These are phyloP conservation scores for Achatina immaculata DNA, from an alignment of 1,140 invertebrate species.

Conservation along the genomic window DNA sequence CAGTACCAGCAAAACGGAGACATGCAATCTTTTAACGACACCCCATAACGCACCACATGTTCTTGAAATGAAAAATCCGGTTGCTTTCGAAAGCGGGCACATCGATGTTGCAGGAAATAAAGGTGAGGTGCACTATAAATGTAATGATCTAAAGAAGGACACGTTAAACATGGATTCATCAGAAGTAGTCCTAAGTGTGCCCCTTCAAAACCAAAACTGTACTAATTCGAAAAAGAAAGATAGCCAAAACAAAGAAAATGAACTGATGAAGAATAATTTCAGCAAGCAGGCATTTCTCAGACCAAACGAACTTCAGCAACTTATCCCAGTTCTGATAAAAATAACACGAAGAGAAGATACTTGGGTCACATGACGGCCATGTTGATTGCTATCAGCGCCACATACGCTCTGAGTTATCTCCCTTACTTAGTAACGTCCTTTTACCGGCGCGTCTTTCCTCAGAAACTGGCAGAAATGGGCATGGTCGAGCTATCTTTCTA, in stretches of 20 bases:
- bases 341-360: neutral
- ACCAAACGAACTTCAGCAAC: neutral
- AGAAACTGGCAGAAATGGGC: slow-evolving; percentile 36
- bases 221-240: neutral
- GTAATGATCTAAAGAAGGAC: too few relatives aligned
- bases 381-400: slow-evolving; percentile 51
- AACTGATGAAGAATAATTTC: neutral
- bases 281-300: neutral
- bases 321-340: neutral
- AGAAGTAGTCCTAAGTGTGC: too few relatives aligned
- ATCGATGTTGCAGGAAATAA: too few relatives aligned
- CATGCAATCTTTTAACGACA: too few relatives aligned
- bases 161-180: neutral
- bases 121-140: too few relatives aligned
- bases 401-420: slow-evolving; percentile 51
- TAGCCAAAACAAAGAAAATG: neutral
- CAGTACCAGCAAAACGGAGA: too few relatives aligned
- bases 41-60: too few relatives aligned
- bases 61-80: too few relatives aligned
- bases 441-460: slow-evolving; percentile 36
- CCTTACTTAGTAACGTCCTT: slow-evolving; percentile 49
- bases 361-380: slow-evolving; percentile 43
- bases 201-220: too few relatives aligned
- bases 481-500: slow-evolving; percentile 10
- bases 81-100: too few relatives aligned